These are phyloP conservation scores for Premnoplex brunnescens DNA, from an alignment of 2,797 vertebrate species.

Conservation along the genomic window DNA sequence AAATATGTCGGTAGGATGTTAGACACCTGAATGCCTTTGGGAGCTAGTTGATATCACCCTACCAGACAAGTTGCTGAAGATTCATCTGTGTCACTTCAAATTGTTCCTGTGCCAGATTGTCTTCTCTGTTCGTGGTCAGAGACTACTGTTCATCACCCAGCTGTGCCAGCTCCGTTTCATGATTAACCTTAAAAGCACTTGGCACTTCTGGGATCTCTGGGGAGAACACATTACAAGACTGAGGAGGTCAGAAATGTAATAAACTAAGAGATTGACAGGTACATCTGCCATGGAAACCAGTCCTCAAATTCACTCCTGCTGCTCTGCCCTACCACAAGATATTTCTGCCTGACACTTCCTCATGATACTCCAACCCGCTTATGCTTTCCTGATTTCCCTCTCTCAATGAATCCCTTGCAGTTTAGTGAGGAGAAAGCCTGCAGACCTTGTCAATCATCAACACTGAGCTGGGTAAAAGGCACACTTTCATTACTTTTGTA, in stretches of 20 bases:
- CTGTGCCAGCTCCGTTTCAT: not conserved
- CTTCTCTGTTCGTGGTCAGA: not conserved
- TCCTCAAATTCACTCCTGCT: not conserved
- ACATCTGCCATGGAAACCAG: not conserved
- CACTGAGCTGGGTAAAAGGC: not conserved
- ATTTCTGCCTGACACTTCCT: not conserved
- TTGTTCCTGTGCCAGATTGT: not conserved
- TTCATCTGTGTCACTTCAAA: not conserved
- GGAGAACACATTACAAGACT: not conserved
- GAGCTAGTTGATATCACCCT: not conserved
- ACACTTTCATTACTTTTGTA: not conserved
- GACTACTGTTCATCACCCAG: not conserved
- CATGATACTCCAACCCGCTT: not conserved
- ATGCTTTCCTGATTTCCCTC: not conserved
- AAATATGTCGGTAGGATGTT: not conserved
- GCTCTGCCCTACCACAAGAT: accelerated
- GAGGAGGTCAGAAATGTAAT: not conserved
- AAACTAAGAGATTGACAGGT: not conserved
- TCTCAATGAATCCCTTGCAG: not conserved
- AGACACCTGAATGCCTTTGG: not conserved
- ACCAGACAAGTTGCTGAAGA: not conserved
- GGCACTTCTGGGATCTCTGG: not conserved
- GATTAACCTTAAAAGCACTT: not conserved
- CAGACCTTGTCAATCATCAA: not conserved
- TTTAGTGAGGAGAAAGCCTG: not conserved